Percentiles rank a stretch among this genome's conserved stretches.
Conservation (phyloP, 2,888 invertebrate genomes). For the Saturnia japonica region DNA sequence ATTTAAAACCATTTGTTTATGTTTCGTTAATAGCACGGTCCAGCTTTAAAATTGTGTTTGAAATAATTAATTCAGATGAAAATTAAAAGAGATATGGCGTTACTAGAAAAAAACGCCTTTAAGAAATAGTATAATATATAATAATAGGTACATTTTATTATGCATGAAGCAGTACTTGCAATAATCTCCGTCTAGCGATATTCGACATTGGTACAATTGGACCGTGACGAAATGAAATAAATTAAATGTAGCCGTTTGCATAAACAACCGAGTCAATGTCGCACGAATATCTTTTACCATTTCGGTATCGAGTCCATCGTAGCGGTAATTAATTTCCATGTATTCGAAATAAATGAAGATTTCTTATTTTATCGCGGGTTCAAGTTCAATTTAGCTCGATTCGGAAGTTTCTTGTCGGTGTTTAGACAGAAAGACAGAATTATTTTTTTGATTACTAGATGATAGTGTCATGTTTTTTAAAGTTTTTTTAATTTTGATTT, state of each 20-base stretch:
- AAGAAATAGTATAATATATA: no score
- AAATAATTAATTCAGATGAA: no score
- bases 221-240: constrained; percentile 39
- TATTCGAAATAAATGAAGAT: not conserved
- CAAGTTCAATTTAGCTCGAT: not conserved
- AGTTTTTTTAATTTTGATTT: no score
- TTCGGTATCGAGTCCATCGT: constrained; percentile 1
- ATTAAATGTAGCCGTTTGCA: constrained; percentile 33
- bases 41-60: no score
- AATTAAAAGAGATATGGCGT: no score
- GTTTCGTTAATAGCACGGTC: no score
- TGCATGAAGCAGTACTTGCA: not conserved
- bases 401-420: not conserved
- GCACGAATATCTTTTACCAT: constrained; percentile 18
- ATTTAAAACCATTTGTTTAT: no score
- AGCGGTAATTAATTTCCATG: not conserved
- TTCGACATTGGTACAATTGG: constrained; percentile 30
- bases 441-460: not conserved
- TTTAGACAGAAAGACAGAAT: not conserved
- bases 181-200: constrained; percentile 18
- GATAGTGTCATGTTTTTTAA: no score
- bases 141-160: no score
- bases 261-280: constrained; percentile 24
- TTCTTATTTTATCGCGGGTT: not conserved
- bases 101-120: no score